Evolutionary conservation across 2,888 invertebrate species (phyloP).

Genomic region (Habrosyne pyritoides): DNA sequence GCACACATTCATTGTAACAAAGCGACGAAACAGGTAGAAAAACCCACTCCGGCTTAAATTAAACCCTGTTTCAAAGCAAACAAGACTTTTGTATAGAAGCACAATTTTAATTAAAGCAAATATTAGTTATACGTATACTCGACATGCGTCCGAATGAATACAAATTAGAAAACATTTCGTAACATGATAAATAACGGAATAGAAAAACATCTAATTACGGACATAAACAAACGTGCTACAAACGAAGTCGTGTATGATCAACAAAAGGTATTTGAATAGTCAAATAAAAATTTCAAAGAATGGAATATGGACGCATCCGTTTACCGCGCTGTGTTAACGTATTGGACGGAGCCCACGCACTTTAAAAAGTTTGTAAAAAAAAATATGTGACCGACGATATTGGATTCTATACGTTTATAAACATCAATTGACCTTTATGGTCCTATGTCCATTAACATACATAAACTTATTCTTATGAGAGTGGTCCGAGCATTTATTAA

Average conservation of each 20-base stretch:
- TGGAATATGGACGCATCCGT: constrained; percentile 42
- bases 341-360: constrained; percentile 40
- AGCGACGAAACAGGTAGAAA: constrained; percentile 69
- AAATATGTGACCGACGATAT: constrained; percentile 42
- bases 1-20: constrained; percentile 68
- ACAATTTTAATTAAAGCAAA: constrained; percentile 67
- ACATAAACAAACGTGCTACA: constrained; percentile 46
- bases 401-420: constrained; percentile 50
- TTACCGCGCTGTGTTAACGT: constrained; percentile 41
- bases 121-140: constrained; percentile 43
- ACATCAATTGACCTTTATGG: constrained; percentile 55
- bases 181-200: constrained; percentile 35
- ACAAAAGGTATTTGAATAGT: constrained; percentile 45
- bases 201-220: constrained; percentile 47
- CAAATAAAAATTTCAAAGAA: constrained; percentile 46
- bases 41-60: constrained; percentile 61
- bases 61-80: constrained; percentile 58
- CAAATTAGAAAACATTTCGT: constrained; percentile 46
- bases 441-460: constrained; percentile 54
- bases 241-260: constrained; percentile 42
- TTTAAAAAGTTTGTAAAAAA: constrained; percentile 42
- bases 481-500: constrained; percentile 46
- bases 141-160: constrained; percentile 30
- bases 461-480: constrained; percentile 53
- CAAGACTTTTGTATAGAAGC: constrained; percentile 51